These are phyloP conservation scores for Portunus trituberculatus DNA, from an alignment of 1,140 invertebrate genomes.

Conservation along the genomic window DNA sequence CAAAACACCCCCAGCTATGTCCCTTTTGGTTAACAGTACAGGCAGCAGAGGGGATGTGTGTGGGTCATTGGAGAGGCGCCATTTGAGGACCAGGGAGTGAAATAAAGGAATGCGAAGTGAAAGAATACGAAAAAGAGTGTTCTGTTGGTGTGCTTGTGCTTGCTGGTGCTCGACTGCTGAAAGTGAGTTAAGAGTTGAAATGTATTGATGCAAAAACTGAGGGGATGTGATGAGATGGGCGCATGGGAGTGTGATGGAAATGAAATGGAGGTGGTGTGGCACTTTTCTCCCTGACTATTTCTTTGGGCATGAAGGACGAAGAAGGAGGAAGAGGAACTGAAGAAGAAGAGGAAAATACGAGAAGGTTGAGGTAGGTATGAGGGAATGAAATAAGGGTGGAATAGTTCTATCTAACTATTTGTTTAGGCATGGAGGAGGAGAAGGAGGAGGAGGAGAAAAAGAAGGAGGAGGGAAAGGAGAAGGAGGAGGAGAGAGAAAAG, in stretches of 20 bases:
- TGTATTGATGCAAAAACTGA: background rate
- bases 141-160: too few species aligned
- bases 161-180: too few species aligned
- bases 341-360: background rate
- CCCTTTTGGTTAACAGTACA: background rate
- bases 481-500: background rate
- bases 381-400: too few species aligned
- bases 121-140: too few species aligned
- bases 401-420: too few species aligned
- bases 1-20: background rate
- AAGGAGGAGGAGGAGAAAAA: background rate
- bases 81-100: too few species aligned
- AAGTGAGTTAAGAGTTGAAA: background rate
- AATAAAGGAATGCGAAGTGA: too few species aligned
- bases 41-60: too few species aligned
- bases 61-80: too few species aligned
- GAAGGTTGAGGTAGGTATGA: too few species aligned
- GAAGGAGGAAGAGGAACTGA: background rate
- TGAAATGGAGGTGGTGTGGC: background rate
- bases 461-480: background rate
- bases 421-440: background rate
- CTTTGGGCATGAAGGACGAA: background rate
- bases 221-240: background rate
- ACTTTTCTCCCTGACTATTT: background rate
- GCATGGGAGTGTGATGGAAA: background rate